These are phyloP conservation scores for Drosophila pectinifera DNA, from an alignment of 1,140 invertebrate genomes.

Conservation along the genomic window DNA sequence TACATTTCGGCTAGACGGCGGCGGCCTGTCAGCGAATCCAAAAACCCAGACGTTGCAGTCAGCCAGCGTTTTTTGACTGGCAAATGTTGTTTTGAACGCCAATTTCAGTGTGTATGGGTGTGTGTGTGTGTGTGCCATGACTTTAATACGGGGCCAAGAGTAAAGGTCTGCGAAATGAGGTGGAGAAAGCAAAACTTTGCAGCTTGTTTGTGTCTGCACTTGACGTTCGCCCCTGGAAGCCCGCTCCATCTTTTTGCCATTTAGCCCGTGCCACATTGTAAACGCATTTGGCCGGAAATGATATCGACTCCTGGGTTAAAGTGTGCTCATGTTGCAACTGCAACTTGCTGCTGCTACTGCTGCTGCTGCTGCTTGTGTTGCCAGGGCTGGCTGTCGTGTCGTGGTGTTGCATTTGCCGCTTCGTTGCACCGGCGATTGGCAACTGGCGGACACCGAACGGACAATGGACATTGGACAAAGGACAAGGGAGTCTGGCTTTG, in stretches of 20 bases:
- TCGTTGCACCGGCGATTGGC: constrained; percentile 74
- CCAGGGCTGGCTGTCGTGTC: constrained; percentile 62
- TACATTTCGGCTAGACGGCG: constrained; percentile 50
- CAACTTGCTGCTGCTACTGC: constrained; percentile 28
- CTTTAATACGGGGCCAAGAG: constrained; percentile 34
- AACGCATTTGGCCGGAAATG: constrained; percentile 78
- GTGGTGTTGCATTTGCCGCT: constrained; percentile 77
- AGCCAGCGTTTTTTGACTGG: constrained; percentile 69
- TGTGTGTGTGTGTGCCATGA: too few species aligned
- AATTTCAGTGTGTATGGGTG: too few species aligned
- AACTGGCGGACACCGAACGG: constrained; percentile 51
- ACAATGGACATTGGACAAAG: constrained; percentile 34
- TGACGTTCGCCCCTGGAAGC: constrained; percentile 20
- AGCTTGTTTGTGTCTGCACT: constrained; percentile 35
- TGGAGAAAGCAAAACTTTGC: constrained; percentile 44
- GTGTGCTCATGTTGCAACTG: constrained; percentile 60
- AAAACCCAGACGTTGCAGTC: constrained; percentile 56
- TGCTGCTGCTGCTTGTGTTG: constrained; percentile 27
- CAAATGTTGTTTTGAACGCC: constrained; percentile 69
- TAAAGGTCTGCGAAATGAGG: constrained; percentile 26
- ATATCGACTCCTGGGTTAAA: constrained; percentile 70
- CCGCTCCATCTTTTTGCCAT: constrained; percentile 32
- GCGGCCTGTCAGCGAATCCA: constrained; percentile 54
- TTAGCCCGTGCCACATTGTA: constrained; percentile 46
- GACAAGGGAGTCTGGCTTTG: constrained; percentile 41